Evolutionary conservation across 2,113 vertebrate genomes (phyloP).

Genomic region (Pagrus major): DNA sequence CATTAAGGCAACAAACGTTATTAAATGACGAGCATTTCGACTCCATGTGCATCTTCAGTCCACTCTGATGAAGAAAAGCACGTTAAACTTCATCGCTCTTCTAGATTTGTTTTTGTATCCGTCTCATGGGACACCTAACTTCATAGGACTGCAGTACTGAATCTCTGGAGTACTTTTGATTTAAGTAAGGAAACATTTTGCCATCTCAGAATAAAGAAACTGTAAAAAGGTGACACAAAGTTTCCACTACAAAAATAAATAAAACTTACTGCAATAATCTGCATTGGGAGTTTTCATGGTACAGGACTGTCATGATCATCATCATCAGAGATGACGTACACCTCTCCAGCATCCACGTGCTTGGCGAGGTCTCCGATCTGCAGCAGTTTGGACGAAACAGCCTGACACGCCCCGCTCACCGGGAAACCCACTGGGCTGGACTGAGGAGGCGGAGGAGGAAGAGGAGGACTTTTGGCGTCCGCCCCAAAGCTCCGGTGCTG

Average conservation of each 20-base stretch:
- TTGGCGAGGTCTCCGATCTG: slow-evolving; percentile 77
- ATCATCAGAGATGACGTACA: slow-evolving; percentile 32
- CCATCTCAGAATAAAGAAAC: neutral
- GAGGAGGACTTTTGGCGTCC: slow-evolving; percentile 70
- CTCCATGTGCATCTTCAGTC: too few relatives aligned
- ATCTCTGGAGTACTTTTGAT: neutral
- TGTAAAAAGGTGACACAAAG: neutral
- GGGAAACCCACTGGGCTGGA: slow-evolving; percentile 64
- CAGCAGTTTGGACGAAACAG: slow-evolving; percentile 83
- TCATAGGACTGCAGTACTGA: neutral
- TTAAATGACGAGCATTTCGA: too few relatives aligned
- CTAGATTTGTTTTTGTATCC: neutral
- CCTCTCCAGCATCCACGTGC: slow-evolving; percentile 72
- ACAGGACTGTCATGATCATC: slow-evolving; percentile 12
- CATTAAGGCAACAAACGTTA: too few relatives aligned
- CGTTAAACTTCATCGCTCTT: too few relatives aligned
- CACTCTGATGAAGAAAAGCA: too few relatives aligned
- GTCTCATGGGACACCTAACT: neutral
- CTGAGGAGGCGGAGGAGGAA: slow-evolving; percentile 68
- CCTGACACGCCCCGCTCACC: slow-evolving; percentile 34
- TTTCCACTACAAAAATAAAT: neutral
- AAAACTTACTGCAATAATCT: slow-evolving; percentile 15
- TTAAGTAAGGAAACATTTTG: neutral
- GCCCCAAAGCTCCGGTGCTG: slow-evolving; percentile 28
- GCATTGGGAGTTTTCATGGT: slow-evolving; percentile 1